These are phyloP conservation scores for Galaxias olidus DNA, from an alignment of 2,797 vertebrate species.

Conservation along the genomic window DNA sequence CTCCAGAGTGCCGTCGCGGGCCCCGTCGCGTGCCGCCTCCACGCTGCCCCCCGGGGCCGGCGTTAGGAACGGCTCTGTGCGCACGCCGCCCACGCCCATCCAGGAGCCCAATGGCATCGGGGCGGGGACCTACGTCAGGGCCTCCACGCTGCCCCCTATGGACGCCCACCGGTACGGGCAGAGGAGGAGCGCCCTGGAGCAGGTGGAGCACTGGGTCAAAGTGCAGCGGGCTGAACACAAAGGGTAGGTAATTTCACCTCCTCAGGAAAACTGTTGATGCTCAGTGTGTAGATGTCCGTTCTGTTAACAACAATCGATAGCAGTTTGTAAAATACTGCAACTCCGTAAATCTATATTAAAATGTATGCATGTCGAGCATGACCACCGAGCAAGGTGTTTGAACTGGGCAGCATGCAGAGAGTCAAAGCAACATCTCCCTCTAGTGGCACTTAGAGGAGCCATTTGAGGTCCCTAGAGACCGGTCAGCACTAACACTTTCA, in stretches of 20 bases:
- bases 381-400: too few species aligned
- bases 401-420: neutral
- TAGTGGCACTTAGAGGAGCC: constrained; percentile 1
- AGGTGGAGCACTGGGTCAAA: constrained; percentile 92
- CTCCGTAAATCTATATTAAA: too few species aligned
- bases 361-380: too few species aligned
- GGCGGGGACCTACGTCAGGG: constrained; percentile 76
- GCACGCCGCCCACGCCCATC: constrained; percentile 67
- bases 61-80: constrained; percentile 82
- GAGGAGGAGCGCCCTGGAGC: constrained; percentile 82
- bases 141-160: constrained; percentile 62
- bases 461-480: too few species aligned
- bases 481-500: too few species aligned
- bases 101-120: constrained; percentile 88
- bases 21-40: constrained; percentile 62
- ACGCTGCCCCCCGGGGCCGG: constrained; percentile 62
- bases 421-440: constrained; percentile 20
- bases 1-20: constrained; percentile 62
- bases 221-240: constrained; percentile 83
- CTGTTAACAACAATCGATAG: too few species aligned
- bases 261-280: too few species aligned
- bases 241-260: constrained; percentile 55
- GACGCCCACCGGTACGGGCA: constrained; percentile 77
- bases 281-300: too few species aligned
- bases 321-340: too few species aligned